A percentile compares a stretch with the other conserved stretches of the same genome.
Evolutionary conservation across 2,113 vertebrate genomes (phyloP).

Genomic region (Calidris pygmaea): DNA sequence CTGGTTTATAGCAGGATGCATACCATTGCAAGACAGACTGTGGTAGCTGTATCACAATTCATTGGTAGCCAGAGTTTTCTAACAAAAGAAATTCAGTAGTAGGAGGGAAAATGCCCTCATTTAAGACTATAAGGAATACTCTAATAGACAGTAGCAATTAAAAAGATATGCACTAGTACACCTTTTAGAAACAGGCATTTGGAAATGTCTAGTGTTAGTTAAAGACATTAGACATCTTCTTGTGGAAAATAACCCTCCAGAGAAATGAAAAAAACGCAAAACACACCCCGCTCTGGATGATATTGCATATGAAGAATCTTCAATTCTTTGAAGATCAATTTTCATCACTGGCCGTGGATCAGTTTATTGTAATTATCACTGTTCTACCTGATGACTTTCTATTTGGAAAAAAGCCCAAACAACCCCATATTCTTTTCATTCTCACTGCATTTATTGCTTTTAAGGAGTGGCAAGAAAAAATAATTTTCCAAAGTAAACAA

Average conservation of each 20-base stretch:
- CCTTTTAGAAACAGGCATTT: conserved; percentile 29
- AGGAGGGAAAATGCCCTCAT: conserved; percentile 39
- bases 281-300: not conserved
- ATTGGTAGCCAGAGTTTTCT: conserved; percentile 64
- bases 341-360: not conserved
- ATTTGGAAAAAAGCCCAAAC: not conserved
- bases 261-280: not conserved
- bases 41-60: conserved; percentile 5
- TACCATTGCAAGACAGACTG: not conserved
- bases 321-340: not conserved
- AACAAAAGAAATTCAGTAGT: conserved; percentile 31
- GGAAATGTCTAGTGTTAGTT: not conserved
- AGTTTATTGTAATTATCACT: not conserved
- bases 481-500: conserved; percentile 10
- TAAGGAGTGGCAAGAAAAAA: not conserved
- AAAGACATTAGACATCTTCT: not conserved
- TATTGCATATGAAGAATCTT: not conserved
- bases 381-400: not conserved
- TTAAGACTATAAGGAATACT: conserved; percentile 48
- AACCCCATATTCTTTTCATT: not conserved
- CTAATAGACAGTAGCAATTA: conserved; percentile 66
- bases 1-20: not conserved
- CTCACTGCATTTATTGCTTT: conserved; percentile 5
- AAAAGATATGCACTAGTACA: conserved; percentile 69
- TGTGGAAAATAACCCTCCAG: not conserved